Evolutionary conservation across 2,113 vertebrate species (phyloP), one percentile per base, ranked within the genome.

Genomic region (Bos javanicus): DNA sequence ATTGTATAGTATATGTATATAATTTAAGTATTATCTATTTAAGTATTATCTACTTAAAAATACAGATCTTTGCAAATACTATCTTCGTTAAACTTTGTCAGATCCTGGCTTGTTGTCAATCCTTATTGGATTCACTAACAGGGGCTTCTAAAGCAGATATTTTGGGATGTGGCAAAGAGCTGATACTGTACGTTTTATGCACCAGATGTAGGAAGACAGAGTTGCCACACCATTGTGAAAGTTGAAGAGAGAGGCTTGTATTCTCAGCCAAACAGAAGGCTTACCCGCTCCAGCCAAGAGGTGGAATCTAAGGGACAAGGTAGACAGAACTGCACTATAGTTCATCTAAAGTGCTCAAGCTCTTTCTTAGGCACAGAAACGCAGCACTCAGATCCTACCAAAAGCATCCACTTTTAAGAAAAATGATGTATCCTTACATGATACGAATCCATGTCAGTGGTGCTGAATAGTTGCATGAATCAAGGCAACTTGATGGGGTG

Each of bases 101-200:
- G 60, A 84, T 17, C 28, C 60, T 81, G 88, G 82, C 62, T 87
- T 89, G 2, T 21, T 12, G 62, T 97, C 90, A 87, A 5, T 43
- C 39, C 92, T 97, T 60, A 9, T n/a, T 82, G 56, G 92, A 93
- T 78, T 94, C 81, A 60, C 94, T 92, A 71, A n/a, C 21, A 23
- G 48, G 46, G 67, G 30, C 28, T 91, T 85, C 81, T 94, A 56
- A 90, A 33, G 48, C 28, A 97, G 95, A 90, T 98, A 97, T 96
- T 97, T 83, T 97, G 80, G 95, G 94, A 74, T 36, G 71, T 43
- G 39, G 39, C 26, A 33, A 94, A 60, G 76, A 90, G 50, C 25
- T 13, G 64, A 91, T 93, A 95, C 93, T 67, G 13, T 56, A 67
- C 86, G 60, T 67, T 94, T 91, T 67, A 62, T 39, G 67, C 54